Conservation (phyloP, 2,113 vertebrate species). For the Monarcha castaneiventris region DNA sequence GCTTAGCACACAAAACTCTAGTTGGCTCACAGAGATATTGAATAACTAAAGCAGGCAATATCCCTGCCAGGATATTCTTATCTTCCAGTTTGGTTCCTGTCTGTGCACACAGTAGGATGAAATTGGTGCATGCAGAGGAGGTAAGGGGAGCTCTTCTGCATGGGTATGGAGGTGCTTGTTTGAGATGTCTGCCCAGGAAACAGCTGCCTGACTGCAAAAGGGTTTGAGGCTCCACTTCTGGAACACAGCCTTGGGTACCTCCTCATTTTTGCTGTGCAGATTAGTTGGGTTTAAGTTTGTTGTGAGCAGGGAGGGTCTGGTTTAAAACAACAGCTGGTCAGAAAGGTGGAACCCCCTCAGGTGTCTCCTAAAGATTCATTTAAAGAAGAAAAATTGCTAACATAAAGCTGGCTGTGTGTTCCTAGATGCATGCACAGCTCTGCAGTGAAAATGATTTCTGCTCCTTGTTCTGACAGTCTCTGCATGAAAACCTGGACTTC, state of each 20-base stretch:
- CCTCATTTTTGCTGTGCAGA: not conserved
- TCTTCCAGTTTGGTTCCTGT: not conserved
- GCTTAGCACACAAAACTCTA: not conserved
- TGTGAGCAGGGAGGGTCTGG: not conserved
- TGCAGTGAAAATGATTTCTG: not conserved
- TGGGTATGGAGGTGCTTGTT: not conserved
- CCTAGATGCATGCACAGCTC: not conserved
- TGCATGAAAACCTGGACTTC: not conserved
- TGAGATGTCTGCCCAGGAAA: not conserved
- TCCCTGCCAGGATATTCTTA: not conserved
- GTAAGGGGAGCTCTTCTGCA: not conserved
- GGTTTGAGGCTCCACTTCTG: not conserved
- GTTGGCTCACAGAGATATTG: not conserved
- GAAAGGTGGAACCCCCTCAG: not conserved
- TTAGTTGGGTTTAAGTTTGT: not conserved
- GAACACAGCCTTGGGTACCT: not conserved
- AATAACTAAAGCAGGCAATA: not conserved
- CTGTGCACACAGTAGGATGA: not conserved
- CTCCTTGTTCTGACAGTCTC: not conserved
- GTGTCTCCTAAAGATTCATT: not conserved
- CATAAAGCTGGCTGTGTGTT: accelerated
- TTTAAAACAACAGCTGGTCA: not conserved
- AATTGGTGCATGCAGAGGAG: not conserved
- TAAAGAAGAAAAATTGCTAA: not conserved
- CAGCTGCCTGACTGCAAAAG: not conserved